phyloP scores from a whole-genome alignment of 2,888 invertebrate genomes.

The Pherbina coryleti region DNA sequence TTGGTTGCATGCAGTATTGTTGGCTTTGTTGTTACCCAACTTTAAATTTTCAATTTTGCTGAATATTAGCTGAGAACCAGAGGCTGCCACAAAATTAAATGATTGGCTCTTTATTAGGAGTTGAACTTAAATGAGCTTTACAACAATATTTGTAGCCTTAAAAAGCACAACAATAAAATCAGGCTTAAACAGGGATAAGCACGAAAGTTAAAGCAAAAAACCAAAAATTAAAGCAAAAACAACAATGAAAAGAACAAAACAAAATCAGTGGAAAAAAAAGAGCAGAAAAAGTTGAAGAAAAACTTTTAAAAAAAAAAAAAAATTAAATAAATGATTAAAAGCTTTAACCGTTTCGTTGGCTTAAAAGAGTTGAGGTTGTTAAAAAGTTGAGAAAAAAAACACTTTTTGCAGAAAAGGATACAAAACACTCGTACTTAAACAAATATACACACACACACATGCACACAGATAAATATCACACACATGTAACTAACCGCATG shows the following conservation, averaged over 20 bases:
- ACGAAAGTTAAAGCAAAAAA: not conserved
- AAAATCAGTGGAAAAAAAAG: not conserved
- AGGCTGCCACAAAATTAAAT: not conserved
- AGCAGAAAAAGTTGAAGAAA: no score
- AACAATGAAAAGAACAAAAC: not conserved
- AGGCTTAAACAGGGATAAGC: not conserved
- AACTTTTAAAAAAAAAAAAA: not conserved
- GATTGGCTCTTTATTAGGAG: not conserved
- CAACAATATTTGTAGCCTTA: no score
- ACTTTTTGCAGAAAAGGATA: not conserved
- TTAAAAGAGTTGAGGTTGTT: not conserved
- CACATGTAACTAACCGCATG: not conserved
- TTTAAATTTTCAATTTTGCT: not conserved
- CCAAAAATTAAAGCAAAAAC: no score
- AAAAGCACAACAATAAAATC: not conserved
- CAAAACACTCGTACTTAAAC: not conserved
- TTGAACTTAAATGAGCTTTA: not conserved
- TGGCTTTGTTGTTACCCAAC: not conserved
- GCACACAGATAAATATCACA: not conserved
- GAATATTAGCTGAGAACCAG: constrained; percentile 12
- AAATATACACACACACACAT: not conserved
- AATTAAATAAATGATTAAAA: not conserved
- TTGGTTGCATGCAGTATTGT: not conserved
- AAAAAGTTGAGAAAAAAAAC: not conserved
- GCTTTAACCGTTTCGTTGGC: not conserved